phyloP scores from a whole-genome alignment of 2,888 invertebrate species.

The Xanthia togata region DNA sequence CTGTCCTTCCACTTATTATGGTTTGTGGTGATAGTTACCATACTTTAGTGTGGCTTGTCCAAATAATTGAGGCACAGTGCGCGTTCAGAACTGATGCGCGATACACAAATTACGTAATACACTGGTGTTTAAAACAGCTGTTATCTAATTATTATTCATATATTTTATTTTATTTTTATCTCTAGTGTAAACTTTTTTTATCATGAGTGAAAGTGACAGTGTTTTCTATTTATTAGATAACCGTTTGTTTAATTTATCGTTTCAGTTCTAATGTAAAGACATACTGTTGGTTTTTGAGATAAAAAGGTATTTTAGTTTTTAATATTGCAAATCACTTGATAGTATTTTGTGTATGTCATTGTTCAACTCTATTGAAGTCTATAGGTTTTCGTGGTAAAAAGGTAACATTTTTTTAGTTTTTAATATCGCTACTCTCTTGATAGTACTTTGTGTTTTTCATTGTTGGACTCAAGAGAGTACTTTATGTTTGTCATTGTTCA shows the following conservation, averaged over 20 bases:
- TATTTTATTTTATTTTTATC: slow-evolving; percentile 10
- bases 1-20: slow-evolving; percentile 70
- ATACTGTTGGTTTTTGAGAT: background rate
- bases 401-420: background rate
- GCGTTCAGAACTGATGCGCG: slow-evolving; percentile 19
- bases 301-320: background rate
- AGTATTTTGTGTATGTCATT: background rate
- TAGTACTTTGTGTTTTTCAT: background rate
- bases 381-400: background rate
- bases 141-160: slow-evolving; percentile 4
- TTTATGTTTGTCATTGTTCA: background rate
- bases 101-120: slow-evolving; percentile 47
- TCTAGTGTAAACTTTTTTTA: slow-evolving; percentile 3
- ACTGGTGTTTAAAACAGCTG: slow-evolving; percentile 1
- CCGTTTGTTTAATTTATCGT: background rate
- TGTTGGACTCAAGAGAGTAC: background rate
- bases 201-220: slow-evolving; percentile 46
- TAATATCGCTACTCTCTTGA: background rate
- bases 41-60: slow-evolving; percentile 54
- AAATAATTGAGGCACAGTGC: slow-evolving; percentile 54
- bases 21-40: slow-evolving; percentile 69
- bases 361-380: background rate
- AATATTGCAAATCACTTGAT: background rate
- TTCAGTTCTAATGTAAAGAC: background rate
- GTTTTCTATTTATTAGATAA: slow-evolving; percentile 27